Percentiles rank a stretch among this genome's conserved stretches.
Evolutionary conservation across 2,888 invertebrate genomes (phyloP).

Genomic region (Callimorpha dominula): DNA sequence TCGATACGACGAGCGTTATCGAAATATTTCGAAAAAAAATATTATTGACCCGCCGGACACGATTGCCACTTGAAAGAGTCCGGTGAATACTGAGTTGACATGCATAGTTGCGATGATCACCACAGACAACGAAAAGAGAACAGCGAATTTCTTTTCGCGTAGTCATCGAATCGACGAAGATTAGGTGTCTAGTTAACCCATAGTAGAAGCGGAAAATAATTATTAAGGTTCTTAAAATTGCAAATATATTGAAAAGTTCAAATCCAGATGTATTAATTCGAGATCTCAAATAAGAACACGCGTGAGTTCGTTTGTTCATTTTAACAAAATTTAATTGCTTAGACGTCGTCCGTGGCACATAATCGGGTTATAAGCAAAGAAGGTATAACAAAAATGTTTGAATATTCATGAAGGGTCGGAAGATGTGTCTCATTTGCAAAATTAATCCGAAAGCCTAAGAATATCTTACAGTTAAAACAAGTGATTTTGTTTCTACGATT

Average conservation of each 20-base stretch:
- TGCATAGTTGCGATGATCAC: background rate
- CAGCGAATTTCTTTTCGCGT: background rate
- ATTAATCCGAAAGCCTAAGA: constrained; percentile 60
- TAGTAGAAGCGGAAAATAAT: too few species aligned
- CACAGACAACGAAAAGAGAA: too few species aligned
- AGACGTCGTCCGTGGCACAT: constrained; percentile 13
- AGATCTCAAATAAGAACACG: constrained; percentile 12
- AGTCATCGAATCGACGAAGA: background rate
- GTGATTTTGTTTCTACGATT: constrained; percentile 49
- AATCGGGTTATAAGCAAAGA: constrained; percentile 34
- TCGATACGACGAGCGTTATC: too few species aligned
- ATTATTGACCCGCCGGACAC: background rate
- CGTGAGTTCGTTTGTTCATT: constrained; percentile 14
- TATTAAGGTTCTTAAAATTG: too few species aligned
- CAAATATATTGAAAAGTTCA: too few species aligned
- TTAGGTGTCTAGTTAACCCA: background rate
- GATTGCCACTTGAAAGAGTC: background rate
- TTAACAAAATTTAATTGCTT: constrained; percentile 23
- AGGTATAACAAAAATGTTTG: constrained; percentile 52
- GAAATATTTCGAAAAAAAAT: too few species aligned
- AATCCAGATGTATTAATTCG: background rate
- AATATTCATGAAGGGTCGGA: constrained; percentile 63
- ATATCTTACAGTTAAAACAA: constrained; percentile 42
- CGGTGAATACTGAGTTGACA: background rate
- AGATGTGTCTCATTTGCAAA: constrained; percentile 64